Percentiles rank a stretch among this genome's conserved stretches.
phyloP scores from a whole-genome alignment of 2,888 invertebrate species.

The Philhelius pedissequus region DNA sequence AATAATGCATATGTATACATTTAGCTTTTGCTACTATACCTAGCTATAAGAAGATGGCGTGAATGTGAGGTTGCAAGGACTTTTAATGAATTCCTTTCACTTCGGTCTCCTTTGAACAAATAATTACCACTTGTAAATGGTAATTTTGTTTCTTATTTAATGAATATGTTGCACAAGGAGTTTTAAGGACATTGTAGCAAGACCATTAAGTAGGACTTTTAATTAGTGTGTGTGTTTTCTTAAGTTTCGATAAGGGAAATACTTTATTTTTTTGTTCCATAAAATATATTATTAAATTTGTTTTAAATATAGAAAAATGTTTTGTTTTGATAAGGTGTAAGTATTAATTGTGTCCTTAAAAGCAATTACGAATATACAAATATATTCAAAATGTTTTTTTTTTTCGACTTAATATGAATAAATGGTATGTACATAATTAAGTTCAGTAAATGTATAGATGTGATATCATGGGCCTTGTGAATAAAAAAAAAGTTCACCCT shows the following conservation, averaged over 20 bases:
- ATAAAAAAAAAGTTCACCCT: too few relatives aligned
- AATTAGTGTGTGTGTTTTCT: background rate
- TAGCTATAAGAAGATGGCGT: background rate
- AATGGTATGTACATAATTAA: too few relatives aligned
- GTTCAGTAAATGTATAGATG: too few relatives aligned
- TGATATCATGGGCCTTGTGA: too few relatives aligned
- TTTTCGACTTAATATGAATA: too few relatives aligned
- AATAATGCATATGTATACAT: background rate
- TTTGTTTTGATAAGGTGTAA: too few relatives aligned
- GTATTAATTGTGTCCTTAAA: too few relatives aligned
- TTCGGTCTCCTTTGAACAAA: slow-evolving; percentile 40
- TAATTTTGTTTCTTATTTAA: background rate
- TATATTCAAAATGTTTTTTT: too few relatives aligned
- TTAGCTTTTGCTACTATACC: background rate
- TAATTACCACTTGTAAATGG: slow-evolving; percentile 42
- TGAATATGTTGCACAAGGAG: background rate
- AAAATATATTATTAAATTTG: too few relatives aligned
- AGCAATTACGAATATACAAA: too few relatives aligned
- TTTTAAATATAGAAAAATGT: too few relatives aligned
- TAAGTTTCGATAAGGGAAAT: background rate
- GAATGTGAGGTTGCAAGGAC: slow-evolving; percentile 38
- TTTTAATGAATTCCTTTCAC: slow-evolving; percentile 37
- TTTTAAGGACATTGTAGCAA: background rate
- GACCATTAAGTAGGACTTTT: background rate
- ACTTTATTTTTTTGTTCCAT: too few relatives aligned